These are phyloP conservation scores for Drosophila testacea DNA, from an alignment of 2,888 invertebrate genomes.

Conservation along the genomic window DNA sequence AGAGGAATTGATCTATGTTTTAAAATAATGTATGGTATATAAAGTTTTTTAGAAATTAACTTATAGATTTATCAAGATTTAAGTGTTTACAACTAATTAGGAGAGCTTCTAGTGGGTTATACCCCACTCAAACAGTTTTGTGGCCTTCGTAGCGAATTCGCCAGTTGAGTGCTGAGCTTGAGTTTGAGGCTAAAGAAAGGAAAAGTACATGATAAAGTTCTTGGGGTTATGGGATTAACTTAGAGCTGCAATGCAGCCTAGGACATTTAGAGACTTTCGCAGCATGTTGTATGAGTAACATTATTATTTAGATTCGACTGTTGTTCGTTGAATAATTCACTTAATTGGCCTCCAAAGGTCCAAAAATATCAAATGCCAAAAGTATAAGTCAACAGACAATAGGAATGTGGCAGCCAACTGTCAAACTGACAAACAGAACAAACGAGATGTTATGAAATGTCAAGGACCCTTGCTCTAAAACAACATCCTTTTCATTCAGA, in stretches of 20 bases:
- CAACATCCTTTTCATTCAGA: not conserved
- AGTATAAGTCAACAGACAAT: constrained; percentile 34
- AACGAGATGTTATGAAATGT: constrained; percentile 1
- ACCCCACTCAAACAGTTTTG: not conserved
- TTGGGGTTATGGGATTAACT: constrained; percentile 18
- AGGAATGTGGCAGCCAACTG: constrained; percentile 32
- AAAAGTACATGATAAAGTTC: not conserved
- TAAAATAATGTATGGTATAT: too few species aligned
- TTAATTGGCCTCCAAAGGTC: constrained; percentile 62
- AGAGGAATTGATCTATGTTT: too few species aligned
- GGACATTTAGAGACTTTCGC: constrained; percentile 33
- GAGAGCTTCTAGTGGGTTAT: not conserved
- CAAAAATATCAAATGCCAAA: constrained; percentile 54
- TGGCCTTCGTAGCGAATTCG: constrained; percentile 6
- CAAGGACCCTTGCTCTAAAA: not conserved
- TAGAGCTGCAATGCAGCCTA: constrained; percentile 58
- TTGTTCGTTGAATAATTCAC: constrained; percentile 68
- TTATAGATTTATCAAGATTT: too few species aligned
- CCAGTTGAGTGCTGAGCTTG: constrained; percentile 5
- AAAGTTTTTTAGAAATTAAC: too few species aligned
- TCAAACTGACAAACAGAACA: constrained; percentile 43
- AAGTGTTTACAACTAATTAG: too few species aligned
- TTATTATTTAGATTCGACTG: constrained; percentile 53
- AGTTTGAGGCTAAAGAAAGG: constrained; percentile 3
- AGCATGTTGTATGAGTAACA: constrained; percentile 19